These are phyloP conservation scores for Fopius arisanus DNA, from an alignment of 1,140 invertebrate species.

Conservation along the genomic window DNA sequence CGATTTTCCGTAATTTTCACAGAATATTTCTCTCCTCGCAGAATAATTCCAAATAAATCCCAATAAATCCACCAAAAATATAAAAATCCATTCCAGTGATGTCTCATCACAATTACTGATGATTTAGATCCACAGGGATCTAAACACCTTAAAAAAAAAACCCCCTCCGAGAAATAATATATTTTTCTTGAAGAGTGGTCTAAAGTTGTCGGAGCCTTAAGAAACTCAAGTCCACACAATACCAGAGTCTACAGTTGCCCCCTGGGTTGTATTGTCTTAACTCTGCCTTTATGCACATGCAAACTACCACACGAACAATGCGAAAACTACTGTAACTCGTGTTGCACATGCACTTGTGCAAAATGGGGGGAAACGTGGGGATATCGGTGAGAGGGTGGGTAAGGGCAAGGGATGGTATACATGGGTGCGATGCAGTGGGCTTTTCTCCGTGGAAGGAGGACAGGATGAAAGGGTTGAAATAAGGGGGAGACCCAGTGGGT, in stretches of 20 bases:
- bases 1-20: no score
- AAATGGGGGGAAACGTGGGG: slow-evolving; percentile 7
- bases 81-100: no score
- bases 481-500: slow-evolving; percentile 33
- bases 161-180: no score
- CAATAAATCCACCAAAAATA: no score
- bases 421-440: slow-evolving; percentile 24
- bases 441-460: slow-evolving; percentile 11
- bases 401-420: slow-evolving; percentile 17
- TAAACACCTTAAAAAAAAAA: no score
- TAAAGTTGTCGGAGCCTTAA: background rate
- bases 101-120: no score
- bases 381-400: background rate
- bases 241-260: background rate
- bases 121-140: no score
- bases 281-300: background rate
- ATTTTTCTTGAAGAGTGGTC: no score
- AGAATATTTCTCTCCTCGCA: no score
- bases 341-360: background rate
- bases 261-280: slow-evolving; percentile 18
- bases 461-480: slow-evolving; percentile 29
- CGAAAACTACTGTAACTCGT: slow-evolving; percentile 20
- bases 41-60: no score
- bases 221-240: background rate
- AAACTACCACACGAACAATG: background rate